These are phyloP conservation scores for Apodemus speciosus DNA, from an alignment of 2,113 vertebrate genomes.

Conservation along the genomic window DNA sequence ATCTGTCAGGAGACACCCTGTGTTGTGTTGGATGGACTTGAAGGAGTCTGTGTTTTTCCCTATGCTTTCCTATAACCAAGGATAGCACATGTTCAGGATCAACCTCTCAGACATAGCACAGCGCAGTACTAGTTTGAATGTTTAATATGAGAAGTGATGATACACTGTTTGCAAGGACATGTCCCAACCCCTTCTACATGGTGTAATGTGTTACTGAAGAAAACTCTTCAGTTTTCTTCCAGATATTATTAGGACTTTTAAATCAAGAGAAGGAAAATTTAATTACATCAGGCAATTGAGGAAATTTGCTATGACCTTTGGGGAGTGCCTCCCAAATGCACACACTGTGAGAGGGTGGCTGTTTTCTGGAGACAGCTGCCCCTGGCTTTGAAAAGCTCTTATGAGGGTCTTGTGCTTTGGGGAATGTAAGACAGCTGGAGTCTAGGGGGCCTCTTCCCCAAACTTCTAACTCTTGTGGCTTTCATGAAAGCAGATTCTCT, in stretches of 20 bases:
- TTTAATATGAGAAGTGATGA: neutral
- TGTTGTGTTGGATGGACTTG: neutral
- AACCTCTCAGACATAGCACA: accelerated
- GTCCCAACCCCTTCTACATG: too few species aligned
- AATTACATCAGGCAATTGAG: neutral
- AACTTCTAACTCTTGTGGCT: neutral
- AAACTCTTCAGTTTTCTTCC: neutral
- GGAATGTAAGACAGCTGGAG: neutral
- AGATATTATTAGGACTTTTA: neutral
- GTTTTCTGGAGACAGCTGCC: neutral
- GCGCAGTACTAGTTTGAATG: neutral
- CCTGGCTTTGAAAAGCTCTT: neutral
- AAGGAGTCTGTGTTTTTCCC: neutral
- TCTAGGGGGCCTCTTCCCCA: neutral
- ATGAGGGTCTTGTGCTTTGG: neutral
- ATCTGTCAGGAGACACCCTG: neutral
- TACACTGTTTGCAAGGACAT: neutral
- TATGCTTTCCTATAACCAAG: neutral
- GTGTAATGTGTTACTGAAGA: neutral
- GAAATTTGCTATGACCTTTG: neutral
- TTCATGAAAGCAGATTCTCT: neutral
- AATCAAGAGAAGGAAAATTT: neutral
- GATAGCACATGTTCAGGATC: neutral
- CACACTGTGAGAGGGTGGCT: neutral
- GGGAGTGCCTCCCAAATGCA: neutral